Percentiles rank a stretch among this genome's conserved stretches.
These are phyloP conservation scores for Drosophila trichaetosa DNA, from an alignment of 2,888 invertebrate genomes.

Conservation along the genomic window DNA sequence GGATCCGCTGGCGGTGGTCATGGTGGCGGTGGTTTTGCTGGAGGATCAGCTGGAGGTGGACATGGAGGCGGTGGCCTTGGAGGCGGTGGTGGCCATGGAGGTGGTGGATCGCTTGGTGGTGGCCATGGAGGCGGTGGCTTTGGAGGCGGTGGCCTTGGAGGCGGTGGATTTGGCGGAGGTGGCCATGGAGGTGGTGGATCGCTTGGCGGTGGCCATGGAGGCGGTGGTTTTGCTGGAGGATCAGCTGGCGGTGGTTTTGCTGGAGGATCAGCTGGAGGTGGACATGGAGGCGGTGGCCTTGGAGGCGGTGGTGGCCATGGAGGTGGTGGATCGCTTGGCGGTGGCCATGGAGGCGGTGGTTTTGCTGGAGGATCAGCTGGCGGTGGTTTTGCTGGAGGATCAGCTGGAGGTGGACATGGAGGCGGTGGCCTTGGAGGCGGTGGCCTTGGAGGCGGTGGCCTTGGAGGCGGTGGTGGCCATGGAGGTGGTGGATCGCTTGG, in stretches of 20 bases:
- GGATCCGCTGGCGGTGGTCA: conserved; percentile 9
- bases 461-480: neutral
- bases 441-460: too few species aligned
- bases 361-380: neutral
- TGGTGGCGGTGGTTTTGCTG: conserved; percentile 15
- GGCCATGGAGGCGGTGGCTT: neutral
- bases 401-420: neutral
- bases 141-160: conserved; percentile 6
- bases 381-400: neutral
- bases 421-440: neutral
- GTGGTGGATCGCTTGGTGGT: neutral
- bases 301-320: conserved; percentile 13
- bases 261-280: conserved; percentile 16
- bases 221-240: conserved; percentile 18
- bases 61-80: conserved; percentile 1
- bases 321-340: neutral
- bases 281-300: conserved; percentile 6
- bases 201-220: neutral
- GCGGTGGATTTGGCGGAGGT: conserved; percentile 2
- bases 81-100: conserved; percentile 10
- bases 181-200: conserved; percentile 1
- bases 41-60: conserved; percentile 18
- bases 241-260: conserved; percentile 15
- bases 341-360: conserved; percentile 9
- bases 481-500: neutral